These are phyloP conservation scores for Polypedilum pembai DNA, from an alignment of 1,140 invertebrate genomes.

Conservation along the genomic window DNA sequence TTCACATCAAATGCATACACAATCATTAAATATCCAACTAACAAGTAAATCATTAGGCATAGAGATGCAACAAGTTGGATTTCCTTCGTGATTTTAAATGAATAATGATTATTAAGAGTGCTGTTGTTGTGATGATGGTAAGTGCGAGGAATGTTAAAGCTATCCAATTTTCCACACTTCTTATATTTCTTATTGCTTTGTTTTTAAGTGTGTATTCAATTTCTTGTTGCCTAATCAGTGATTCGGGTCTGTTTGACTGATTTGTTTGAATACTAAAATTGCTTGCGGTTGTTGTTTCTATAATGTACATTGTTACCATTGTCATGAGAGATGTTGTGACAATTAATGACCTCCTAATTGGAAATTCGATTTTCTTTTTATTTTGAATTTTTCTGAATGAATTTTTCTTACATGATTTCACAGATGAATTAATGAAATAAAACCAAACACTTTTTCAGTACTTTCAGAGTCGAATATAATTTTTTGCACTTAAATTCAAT, in stretches of 20 bases:
- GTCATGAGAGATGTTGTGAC: not conserved
- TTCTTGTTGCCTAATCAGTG: not conserved
- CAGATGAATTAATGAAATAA: not conserved
- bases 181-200: not conserved
- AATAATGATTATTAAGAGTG: not conserved
- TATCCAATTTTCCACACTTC: slow-evolving; percentile 21
- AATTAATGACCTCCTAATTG: too few species aligned
- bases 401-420: not conserved
- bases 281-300: not conserved
- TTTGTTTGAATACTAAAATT: slow-evolving; percentile 21
- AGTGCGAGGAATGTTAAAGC: not conserved
- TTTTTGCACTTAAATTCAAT: not conserved
- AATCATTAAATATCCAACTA: too few species aligned
- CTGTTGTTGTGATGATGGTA: not conserved
- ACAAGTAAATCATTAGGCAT: not conserved
- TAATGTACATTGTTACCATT: not conserved
- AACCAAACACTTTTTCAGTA: not conserved
- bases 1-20: too few species aligned
- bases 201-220: not conserved
- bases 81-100: not conserved
- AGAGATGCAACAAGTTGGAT: not conserved
- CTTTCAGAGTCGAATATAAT: not conserved
- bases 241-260: not conserved
- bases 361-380: too few species aligned
- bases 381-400: too few species aligned